These are phyloP conservation scores for Holothuria glaberrima DNA, from an alignment of 35 echinoderm and acorn worm species.

Conservation along the genomic window DNA sequence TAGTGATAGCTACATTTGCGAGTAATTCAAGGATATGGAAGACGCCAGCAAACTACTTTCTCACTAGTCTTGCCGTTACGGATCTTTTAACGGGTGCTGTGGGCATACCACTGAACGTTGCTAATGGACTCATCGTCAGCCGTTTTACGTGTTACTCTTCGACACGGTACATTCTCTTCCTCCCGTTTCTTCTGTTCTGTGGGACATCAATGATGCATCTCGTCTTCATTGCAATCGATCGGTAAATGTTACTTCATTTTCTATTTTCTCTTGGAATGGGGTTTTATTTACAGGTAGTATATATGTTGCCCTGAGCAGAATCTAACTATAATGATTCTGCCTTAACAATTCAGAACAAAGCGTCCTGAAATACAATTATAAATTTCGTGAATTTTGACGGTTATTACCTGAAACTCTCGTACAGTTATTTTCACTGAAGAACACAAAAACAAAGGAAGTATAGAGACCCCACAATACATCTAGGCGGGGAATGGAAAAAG, in stretches of 20 bases:
- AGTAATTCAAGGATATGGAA: neutral
- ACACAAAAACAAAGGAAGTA: no score
- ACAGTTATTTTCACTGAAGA: no score
- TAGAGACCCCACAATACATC: no score
- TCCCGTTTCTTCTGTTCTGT: conserved; percentile 7
- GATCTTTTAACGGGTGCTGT: conserved; percentile 39
- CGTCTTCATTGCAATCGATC: conserved; percentile 33
- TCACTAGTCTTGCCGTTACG: neutral
- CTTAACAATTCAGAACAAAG: no score
- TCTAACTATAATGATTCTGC: no score
- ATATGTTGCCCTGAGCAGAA: no score
- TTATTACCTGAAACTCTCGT: no score
- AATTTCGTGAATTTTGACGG: no score
- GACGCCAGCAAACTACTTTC: conserved; percentile 8
- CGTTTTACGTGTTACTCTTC: conserved; percentile 25
- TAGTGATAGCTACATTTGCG: neutral
- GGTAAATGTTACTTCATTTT: conserved; percentile 15
- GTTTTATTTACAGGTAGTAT: no score
- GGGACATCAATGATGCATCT: conserved; percentile 40
- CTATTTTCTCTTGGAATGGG: no score
- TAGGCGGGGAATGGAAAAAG: no score
- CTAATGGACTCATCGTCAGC: conserved; percentile 13
- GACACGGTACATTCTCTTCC: neutral
- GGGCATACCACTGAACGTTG: conserved; percentile 9
- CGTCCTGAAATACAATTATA: no score